A percentile compares a stretch with the other conserved stretches of the same genome.
phyloP scores from a whole-genome alignment of 2,888 invertebrate species.

The Agonopterix heracliana region DNA sequence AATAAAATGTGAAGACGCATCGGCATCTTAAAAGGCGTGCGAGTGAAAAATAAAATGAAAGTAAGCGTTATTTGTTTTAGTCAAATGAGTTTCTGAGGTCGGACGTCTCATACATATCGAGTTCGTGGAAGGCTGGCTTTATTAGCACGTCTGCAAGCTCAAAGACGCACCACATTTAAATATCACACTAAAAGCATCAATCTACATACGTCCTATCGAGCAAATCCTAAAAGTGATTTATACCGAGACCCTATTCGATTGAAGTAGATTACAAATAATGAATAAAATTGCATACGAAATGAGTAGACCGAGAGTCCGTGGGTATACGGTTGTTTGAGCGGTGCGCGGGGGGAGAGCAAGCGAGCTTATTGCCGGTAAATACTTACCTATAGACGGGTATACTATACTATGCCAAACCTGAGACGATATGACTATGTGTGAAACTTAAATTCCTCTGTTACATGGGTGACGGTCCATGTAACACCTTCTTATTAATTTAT shows the following conservation, averaged over 20 bases:
- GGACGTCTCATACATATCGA: constrained; percentile 48
- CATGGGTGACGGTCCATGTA: too few relatives aligned
- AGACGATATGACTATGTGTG: neutral
- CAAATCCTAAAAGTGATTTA: constrained; percentile 74
- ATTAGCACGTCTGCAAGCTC: constrained; percentile 56
- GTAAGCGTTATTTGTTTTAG: constrained; percentile 62
- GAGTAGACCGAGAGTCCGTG: constrained; percentile 63
- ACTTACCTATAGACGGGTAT: constrained; percentile 27
- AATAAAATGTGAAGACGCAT: constrained; percentile 44
- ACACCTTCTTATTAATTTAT: too few relatives aligned
- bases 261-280: constrained; percentile 76
- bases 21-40: constrained; percentile 52
- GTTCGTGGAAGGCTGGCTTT: constrained; percentile 49
- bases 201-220: constrained; percentile 69
- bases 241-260: constrained; percentile 70
- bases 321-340: constrained; percentile 61
- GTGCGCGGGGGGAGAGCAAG: constrained; percentile 32
- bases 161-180: constrained; percentile 67
- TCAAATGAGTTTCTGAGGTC: constrained; percentile 69
- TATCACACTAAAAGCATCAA: constrained; percentile 71
- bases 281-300: constrained; percentile 76
- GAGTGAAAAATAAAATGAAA: constrained; percentile 53
- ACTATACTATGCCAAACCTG: neutral
- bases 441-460: too few relatives aligned
- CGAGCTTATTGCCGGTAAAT: constrained; percentile 61